Evolutionary conservation across 2,888 invertebrate genomes (phyloP), one percentile per base, ranked within the genome.

Genomic region (Brachyptera risi): DNA sequence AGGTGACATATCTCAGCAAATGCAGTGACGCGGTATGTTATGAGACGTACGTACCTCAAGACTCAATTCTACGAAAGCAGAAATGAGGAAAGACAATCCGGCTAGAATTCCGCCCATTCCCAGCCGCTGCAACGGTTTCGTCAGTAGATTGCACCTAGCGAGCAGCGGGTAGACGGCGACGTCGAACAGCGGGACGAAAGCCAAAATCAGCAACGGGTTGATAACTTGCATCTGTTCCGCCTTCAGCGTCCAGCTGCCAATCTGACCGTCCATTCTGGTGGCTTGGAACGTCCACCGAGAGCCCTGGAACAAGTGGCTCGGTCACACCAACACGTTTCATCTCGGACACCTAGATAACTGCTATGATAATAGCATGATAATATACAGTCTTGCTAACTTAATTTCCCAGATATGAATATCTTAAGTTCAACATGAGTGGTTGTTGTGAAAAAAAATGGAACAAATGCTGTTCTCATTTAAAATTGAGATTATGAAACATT

Each of bases 141-240:
- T 81, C 23, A 90, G 75, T 0, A 91, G 70, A 59, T 79, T 81
- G 61, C 88, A 79, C 75, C 87, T 87, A 1, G 80, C 80, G 58
- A 95, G 74, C 0, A 86, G 71, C 0, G 96, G 96, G 74, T 96
- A 96, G 59, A 96, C 79, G 1, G 78, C 81, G 60, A 85, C 81
- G 74, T 91, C 87, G 71, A 90, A 92, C 0, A 92, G 70, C 0
- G 96, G 96, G 69, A 96, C 95, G 68, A 95, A 87, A 2, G 86
- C 57, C 21, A 96, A 76, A 68, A 96, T 92, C 35, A 95, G 77
- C 3, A 94, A 72, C 0, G 96, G 95, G 77, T 96, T 96, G 1
- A 95, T 75, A 62, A 95, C 90, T 80, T 95, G 95, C 86, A 98
- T 87, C 75, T 98, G 97, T 77, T 98, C 98, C 0, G 98, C 94